A percentile compares a stretch with the other conserved stretches of the same genome.
These are phyloP conservation scores for Albula goreensis DNA, from an alignment of 2,113 vertebrate species.

Conservation along the genomic window DNA sequence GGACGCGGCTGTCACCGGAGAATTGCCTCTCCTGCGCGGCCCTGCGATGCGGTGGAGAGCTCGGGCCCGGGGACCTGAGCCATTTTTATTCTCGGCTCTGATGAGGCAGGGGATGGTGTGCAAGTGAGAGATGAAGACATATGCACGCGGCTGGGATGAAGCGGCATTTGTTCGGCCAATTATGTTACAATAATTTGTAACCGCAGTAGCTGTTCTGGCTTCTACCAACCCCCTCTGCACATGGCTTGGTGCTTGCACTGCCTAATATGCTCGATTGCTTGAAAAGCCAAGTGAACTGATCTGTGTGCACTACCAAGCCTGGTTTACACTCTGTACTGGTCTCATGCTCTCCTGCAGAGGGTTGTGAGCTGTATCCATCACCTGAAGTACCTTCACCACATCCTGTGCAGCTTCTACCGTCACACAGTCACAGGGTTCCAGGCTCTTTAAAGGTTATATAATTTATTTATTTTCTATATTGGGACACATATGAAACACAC, in stretches of 20 bases:
- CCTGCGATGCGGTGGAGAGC: not conserved
- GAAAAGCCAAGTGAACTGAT: not conserved
- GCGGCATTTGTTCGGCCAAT: not conserved
- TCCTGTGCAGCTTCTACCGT: no score
- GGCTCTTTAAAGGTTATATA: no score
- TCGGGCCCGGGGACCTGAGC: no score
- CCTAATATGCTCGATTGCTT: not conserved
- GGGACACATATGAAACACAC: no score
- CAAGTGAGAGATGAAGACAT: not conserved
- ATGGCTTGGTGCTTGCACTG: not conserved
- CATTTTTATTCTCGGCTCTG: no score
- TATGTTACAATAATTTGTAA: not conserved
- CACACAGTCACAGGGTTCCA: no score
- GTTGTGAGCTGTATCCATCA: not conserved
- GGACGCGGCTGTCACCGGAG: conserved; percentile 23
- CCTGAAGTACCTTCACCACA: no score
- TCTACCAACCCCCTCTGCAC: no score
- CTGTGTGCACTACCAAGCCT: not conserved
- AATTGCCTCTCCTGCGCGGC: not conserved
- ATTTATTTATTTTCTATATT: no score
- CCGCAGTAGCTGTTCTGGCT: not conserved
- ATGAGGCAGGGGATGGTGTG: not conserved
- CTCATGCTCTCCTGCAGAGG: not conserved
- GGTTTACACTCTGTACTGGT: not conserved
- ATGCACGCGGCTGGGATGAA: not conserved